A percentile compares a stretch with the other conserved stretches of the same genome.
Conservation (phyloP, 1,140 invertebrate species). For the Coelopa frigida region DNA sequence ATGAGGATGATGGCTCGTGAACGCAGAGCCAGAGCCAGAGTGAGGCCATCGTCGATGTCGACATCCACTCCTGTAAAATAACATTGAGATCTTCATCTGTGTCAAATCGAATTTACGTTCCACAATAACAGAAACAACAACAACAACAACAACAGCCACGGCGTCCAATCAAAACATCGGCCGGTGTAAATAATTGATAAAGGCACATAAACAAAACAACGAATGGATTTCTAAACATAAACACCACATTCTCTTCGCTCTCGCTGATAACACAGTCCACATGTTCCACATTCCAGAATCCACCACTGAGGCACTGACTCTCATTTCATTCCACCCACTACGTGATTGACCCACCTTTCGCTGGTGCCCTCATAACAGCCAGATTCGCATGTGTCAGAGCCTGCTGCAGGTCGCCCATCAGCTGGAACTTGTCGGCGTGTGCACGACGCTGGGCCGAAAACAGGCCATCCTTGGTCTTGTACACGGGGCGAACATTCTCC, state of each 20-base stretch:
- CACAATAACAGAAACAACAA: too few species aligned
- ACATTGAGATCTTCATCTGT: not conserved
- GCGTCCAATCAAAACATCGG: too few species aligned
- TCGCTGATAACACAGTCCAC: not conserved
- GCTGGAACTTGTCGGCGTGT: slow-evolving; percentile 45
- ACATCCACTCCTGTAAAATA: slow-evolving; percentile 43
- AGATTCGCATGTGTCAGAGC: slow-evolving; percentile 55
- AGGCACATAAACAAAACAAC: too few species aligned
- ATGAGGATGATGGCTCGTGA: slow-evolving; percentile 53
- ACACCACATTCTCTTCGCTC: not conserved
- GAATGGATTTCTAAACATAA: too few species aligned
- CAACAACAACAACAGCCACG: too few species aligned
- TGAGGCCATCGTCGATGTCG: slow-evolving; percentile 52
- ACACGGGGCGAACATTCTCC: slow-evolving; percentile 46
- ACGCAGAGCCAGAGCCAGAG: slow-evolving; percentile 54
- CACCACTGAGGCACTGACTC: too few species aligned
- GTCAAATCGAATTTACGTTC: too few species aligned
- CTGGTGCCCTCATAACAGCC: slow-evolving; percentile 56
- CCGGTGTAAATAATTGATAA: too few species aligned
- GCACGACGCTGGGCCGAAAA: slow-evolving; percentile 44
- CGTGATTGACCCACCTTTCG: slow-evolving; percentile 41
- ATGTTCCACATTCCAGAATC: too few species aligned
- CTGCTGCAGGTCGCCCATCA: slow-evolving; percentile 46
- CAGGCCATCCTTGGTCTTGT: slow-evolving; percentile 45
- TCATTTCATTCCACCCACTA: too few species aligned